Conservation (phyloP, 2,113 vertebrate genomes). For the Tachuris rubrigastra region DNA sequence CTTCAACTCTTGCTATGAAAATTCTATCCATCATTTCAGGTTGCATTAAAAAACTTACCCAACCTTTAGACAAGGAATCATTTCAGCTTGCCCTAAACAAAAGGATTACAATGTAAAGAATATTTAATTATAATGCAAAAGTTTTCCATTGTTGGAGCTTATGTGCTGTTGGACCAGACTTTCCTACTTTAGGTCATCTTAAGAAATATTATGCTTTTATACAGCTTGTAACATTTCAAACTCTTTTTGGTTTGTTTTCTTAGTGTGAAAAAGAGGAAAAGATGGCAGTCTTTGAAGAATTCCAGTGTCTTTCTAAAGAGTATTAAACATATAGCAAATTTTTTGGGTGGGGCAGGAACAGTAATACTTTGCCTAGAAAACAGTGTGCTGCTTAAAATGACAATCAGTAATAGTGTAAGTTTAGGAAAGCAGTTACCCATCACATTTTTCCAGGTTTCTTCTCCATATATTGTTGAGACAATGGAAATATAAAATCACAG, state of each 20-base stretch:
- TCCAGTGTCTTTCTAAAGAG: background rate
- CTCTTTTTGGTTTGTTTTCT: background rate
- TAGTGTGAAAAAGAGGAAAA: background rate
- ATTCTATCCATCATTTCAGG: background rate
- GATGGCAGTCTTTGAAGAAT: background rate
- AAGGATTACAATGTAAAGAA: background rate
- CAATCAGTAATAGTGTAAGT: background rate
- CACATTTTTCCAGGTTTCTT: background rate
- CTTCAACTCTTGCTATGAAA: background rate
- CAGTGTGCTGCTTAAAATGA: background rate
- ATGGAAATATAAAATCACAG: background rate
- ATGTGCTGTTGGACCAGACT: background rate
- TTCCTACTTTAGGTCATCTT: background rate
- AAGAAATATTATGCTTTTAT: background rate
- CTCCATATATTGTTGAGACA: background rate
- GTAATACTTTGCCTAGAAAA: background rate
- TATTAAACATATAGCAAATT: background rate
- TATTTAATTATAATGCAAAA: background rate
- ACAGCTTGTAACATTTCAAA: background rate
- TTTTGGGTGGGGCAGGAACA: background rate
- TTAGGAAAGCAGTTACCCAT: background rate
- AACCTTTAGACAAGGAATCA: background rate
- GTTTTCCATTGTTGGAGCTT: background rate
- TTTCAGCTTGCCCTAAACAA: background rate
- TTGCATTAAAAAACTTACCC: background rate